Evolutionary conservation across 2,888 invertebrate genomes (phyloP).

Genomic region (Eupithecia pulchellata): DNA sequence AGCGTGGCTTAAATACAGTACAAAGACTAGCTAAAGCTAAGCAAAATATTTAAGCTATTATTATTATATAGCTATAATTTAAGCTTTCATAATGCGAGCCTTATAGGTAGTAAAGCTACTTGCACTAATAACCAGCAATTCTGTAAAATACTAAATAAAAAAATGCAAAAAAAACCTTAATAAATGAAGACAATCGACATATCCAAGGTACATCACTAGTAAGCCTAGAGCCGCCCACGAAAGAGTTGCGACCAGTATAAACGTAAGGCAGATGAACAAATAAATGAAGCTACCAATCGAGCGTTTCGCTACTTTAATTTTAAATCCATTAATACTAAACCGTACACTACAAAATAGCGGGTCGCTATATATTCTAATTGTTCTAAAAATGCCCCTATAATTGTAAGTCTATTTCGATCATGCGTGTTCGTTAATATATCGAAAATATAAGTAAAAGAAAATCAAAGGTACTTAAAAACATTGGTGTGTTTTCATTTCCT

Average conservation of each 20-base stretch:
- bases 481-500: conserved; percentile 27
- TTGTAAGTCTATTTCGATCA: not conserved
- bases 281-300: conserved; percentile 76
- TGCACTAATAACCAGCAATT: not conserved
- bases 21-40: too few species aligned
- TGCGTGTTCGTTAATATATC: not conserved
- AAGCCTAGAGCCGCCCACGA: conserved; percentile 59
- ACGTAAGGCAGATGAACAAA: conserved; percentile 81
- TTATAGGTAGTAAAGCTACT: too few species aligned
- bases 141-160: not conserved
- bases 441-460: not conserved
- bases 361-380: too few species aligned
- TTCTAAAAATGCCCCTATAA: not conserved
- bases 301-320: conserved; percentile 56
- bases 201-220: conserved; percentile 49
- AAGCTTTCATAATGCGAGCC: too few species aligned
- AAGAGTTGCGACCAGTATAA: conserved; percentile 79
- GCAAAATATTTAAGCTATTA: too few species aligned
- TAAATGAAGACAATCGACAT: not conserved
- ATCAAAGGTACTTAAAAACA: not conserved
- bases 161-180: not conserved
- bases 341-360: too few species aligned
- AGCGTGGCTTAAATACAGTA: too few species aligned
- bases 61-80: too few species aligned
- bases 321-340: not conserved